A percentile compares a stretch with the other conserved stretches of the same genome.
phyloP scores from a whole-genome alignment of 2,888 invertebrate genomes.

The Conchocele bisecta region DNA sequence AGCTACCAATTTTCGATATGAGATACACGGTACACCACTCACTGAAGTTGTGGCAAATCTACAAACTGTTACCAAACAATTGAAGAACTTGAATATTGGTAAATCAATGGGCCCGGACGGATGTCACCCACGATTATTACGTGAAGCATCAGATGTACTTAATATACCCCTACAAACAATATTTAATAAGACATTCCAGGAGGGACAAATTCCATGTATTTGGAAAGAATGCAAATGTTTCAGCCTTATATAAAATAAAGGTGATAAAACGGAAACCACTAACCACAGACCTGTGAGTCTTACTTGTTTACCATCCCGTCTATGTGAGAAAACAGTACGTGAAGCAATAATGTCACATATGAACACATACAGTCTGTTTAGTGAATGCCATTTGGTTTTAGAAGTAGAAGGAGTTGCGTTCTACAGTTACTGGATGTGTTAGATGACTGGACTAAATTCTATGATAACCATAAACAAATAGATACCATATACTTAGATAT shows the following conservation, averaged over 20 bases:
- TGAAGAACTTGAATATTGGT: neutral
- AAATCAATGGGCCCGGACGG: conserved; percentile 1
- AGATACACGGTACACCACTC: conserved; percentile 10
- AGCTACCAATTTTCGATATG: conserved; percentile 2
- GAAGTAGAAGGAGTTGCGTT: neutral
- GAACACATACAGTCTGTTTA: neutral
- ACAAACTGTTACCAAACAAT: neutral
- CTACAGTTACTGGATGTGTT: conserved; percentile 10
- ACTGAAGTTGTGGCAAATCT: neutral
- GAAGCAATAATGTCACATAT: conserved; percentile 1
- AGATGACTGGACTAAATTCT: conserved; percentile 1
- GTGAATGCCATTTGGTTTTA: neutral
- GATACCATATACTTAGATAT: neutral
- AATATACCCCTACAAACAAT: neutral
- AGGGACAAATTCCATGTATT: neutral
- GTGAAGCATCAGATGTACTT: neutral
- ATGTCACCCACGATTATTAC: neutral
- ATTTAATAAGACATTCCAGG: neutral
- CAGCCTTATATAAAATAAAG: conserved; percentile 1
- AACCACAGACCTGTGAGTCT: neutral
- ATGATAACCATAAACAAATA: neutral
- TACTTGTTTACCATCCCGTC: neutral
- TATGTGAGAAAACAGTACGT: neutral
- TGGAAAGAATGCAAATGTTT: conserved; percentile 4
- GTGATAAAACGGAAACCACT: too few relatives aligned